Evolutionary conservation across 2,888 invertebrate genomes (phyloP), one percentile per base, ranked within the genome.

Genomic region (Acholoe squamosa): DNA sequence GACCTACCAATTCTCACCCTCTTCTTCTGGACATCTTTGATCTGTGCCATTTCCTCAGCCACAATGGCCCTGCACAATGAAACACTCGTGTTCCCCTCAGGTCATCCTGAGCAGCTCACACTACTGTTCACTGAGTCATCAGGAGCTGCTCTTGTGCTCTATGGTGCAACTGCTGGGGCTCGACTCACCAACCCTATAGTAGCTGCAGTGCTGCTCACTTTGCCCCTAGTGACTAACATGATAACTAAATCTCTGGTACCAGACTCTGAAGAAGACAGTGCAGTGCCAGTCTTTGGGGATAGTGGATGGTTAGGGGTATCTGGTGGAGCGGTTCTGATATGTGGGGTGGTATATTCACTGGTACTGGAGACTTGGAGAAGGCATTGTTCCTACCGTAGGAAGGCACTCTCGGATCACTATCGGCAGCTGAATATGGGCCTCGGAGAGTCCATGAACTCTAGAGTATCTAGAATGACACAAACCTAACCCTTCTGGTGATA

Each of bases 171-270:
- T 19, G 25, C 25, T 1, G 43, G 43, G 22, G 33, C 84, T 10
- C 1, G 84, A 5, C 84, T 84, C 51, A 84, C 84, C 43, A 84
- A 84, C n/a, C 84, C 84, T 12, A 33, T 84, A 5, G 51, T 84
- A 5, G 33, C 51, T 3, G 25, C 34, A 16, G 51, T 34, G 22
- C 84, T 84, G 33, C 51, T 84, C 43, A 1, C 33, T 7, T 34
- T 84, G 19, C 14, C 84, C 7, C 84, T 84, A 10, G 25, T 43
- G 10, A 3, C 33, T 10, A 84, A 84, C 51, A 19, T 51, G 43
- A 5, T 84, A 12, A 16, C 43, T 43, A 25, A 0, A n/a, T 25
- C 16, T 0, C 16, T 25, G 28, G 28, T 71, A 3, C 71, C 71
- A 28, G 34, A 14, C 51, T 19, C 51, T 33, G 10, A 43, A 43